phyloP scores from a whole-genome alignment of 2,888 invertebrate genomes.

The Cephus pygmeus region DNA sequence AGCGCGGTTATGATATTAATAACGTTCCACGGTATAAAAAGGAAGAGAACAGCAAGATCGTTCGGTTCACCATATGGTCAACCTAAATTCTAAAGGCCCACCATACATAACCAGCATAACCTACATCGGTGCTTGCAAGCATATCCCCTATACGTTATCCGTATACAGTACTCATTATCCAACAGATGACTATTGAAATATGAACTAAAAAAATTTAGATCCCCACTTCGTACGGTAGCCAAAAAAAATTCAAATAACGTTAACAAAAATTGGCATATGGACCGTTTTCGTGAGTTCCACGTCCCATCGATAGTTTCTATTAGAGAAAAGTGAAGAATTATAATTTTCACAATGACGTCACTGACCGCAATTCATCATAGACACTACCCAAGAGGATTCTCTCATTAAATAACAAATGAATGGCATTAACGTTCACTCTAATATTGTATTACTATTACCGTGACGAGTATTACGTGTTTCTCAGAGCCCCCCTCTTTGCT shows the following conservation, averaged over 20 bases:
- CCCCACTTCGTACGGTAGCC: no score
- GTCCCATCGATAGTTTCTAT: not conserved
- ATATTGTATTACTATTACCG: conserved; percentile 63
- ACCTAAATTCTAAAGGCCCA: conserved; percentile 48
- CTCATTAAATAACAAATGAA: conserved; percentile 64
- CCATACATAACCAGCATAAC: conserved; percentile 39
- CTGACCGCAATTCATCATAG: not conserved
- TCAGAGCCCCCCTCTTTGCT: conserved; percentile 36
- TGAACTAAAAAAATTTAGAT: no score
- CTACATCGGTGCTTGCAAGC: conserved; percentile 26
- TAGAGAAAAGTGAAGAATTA: not conserved
- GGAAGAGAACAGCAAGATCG: conserved; percentile 33
- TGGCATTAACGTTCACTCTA: conserved; percentile 64
- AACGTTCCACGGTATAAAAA: conserved; percentile 33
- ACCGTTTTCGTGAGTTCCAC: not conserved
- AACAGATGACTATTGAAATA: not conserved
- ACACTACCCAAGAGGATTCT: conserved; percentile 37
- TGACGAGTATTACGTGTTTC: conserved; percentile 63
- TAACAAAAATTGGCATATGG: not conserved
- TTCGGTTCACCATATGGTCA: conserved; percentile 50
- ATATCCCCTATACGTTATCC: not conserved
- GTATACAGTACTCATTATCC: not conserved
- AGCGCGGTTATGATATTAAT: conserved; percentile 35
- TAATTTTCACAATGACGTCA: not conserved
- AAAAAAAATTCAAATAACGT: not conserved